Evolutionary conservation across 2,888 invertebrate species (phyloP), one percentile per base, ranked within the genome.

Genomic region (Automeris io): DNA sequence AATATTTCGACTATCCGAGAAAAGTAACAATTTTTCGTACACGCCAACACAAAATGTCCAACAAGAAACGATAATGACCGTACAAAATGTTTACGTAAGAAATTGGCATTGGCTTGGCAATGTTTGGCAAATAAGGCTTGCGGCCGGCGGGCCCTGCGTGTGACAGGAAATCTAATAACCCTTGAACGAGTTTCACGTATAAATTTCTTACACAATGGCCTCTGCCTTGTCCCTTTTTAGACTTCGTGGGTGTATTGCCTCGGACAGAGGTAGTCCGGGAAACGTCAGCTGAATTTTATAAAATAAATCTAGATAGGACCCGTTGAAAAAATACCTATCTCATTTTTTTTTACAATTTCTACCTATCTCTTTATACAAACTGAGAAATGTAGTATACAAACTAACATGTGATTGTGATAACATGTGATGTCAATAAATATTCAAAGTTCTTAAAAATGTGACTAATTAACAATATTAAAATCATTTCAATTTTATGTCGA

Each of bases 81-180:
- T 57, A 64, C 62, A 73, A 73, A 75, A 72, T 75, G 72, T 77
- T 75, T 74, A 69, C 76, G 65, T 66, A 73, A 73, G 69, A 72
- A 75, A 77, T 76, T 72, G 72, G 65, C 68, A 66, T 70, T 62
- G 67, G 68, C 64, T 64, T 52, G 61, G 63, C 70, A 62, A 75
- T 77, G 76, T 78, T 80, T 77, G 70, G 70, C 75, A 75, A 80
- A 76, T 74, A 72, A 66, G 69, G 64, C 61, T 64, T 66, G 69
- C 60, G 75, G 70, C 58, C 62, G 72, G 54, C 54, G 46, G 42
- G 48, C 44, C 55, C 64, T 75, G 79, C 65, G 66, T 76, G 76
- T 80, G 80, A 80, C 80, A 70, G 70, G 78, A 79, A 79, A 77
- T 75, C 75, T 78, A 79, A 80, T 76, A 79, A 72, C 77, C 72